These are phyloP conservation scores for Melanotaenia pygmaea DNA, from an alignment of 2,797 vertebrate genomes.

Conservation along the genomic window DNA sequence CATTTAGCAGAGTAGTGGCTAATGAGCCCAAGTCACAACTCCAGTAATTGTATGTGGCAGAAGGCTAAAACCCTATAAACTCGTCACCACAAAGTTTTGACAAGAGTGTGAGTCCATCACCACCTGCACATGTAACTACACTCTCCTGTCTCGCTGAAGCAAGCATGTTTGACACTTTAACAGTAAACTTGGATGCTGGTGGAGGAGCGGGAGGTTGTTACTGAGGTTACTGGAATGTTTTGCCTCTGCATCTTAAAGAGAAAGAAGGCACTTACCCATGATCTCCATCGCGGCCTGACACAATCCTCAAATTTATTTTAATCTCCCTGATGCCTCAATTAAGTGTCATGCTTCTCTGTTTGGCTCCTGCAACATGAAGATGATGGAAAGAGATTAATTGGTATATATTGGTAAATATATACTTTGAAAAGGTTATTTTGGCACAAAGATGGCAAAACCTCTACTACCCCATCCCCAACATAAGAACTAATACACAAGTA, in stretches of 20 bases:
- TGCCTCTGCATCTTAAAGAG: conserved; percentile 8
- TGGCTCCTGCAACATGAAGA: conserved; percentile 44
- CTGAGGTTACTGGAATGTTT: conserved; percentile 30
- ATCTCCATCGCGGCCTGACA: conserved; percentile 64
- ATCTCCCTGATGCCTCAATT: conserved; percentile 29
- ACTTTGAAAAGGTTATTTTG: neutral
- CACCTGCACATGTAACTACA: conserved; percentile 63
- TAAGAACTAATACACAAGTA: conserved; percentile 18
- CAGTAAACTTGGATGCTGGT: conserved; percentile 39
- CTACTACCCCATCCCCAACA: neutral
- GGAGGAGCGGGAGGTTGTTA: neutral
- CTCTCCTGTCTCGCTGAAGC: conserved; percentile 35
- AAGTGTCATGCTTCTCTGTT: conserved; percentile 43
- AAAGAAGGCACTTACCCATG: conserved; percentile 64
- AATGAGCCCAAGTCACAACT: conserved; percentile 52
- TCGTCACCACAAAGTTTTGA: conserved; percentile 64
- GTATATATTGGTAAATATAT: too few relatives aligned
- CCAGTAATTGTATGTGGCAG: conserved; percentile 69
- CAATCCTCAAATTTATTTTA: conserved; percentile 11
- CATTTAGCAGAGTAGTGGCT: conserved; percentile 49
- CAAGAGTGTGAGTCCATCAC: conserved; percentile 47
- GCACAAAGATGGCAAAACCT: neutral
- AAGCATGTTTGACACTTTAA: conserved; percentile 50
- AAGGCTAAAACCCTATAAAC: conserved; percentile 65
- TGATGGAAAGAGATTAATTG: too few relatives aligned